Evolutionary conservation across 2,113 vertebrate genomes (phyloP).

Genomic region (Anser cygnoides): DNA sequence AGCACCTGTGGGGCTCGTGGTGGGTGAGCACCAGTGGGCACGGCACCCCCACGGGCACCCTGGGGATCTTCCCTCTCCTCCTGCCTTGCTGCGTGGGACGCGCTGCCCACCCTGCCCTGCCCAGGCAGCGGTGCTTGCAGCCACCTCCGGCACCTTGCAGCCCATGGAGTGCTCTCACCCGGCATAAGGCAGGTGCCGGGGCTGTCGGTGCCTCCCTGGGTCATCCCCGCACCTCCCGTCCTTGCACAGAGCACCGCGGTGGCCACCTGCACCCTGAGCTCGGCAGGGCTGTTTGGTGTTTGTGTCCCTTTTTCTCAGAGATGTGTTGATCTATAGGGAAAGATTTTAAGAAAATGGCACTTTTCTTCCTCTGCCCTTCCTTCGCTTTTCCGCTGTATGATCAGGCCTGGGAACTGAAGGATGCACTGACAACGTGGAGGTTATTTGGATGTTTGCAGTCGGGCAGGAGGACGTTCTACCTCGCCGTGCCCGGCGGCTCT

Average conservation of each 20-base stretch:
- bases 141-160: accelerated
- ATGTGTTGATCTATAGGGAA: neutral
- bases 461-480: neutral
- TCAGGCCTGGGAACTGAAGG: accelerated
- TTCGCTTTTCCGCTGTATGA: neutral
- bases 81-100: accelerated
- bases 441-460: neutral
- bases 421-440: accelerated
- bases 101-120: accelerated
- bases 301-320: neutral
- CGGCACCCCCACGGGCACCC: accelerated
- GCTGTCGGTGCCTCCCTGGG: accelerated
- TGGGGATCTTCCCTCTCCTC: accelerated
- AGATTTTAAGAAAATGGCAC: accelerated
- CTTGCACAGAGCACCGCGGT: accelerated
- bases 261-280: accelerated
- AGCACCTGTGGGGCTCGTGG: neutral
- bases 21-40: neutral
- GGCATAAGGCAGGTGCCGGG: accelerated
- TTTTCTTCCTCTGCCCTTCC: neutral
- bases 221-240: accelerated
- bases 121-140: accelerated
- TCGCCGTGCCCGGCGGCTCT: accelerated
- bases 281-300: accelerated
- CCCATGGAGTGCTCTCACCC: accelerated